phyloP scores from a whole-genome alignment of 2,113 vertebrate species.

The Thamnophis sirtalis region DNA sequence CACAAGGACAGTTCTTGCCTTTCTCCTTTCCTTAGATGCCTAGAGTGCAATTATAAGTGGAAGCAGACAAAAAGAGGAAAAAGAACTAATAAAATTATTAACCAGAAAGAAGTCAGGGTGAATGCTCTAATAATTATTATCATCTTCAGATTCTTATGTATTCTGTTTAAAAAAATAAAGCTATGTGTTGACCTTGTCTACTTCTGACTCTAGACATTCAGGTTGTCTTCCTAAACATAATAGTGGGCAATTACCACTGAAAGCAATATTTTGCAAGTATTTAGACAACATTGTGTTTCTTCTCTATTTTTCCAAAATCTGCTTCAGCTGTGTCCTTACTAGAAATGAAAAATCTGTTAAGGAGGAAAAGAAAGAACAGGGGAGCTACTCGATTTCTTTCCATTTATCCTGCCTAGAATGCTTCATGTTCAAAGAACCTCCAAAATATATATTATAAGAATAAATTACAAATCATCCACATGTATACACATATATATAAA shows the following conservation, averaged over 20 bases:
- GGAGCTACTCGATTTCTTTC: neutral
- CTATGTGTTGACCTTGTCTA: neutral
- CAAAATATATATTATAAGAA: neutral
- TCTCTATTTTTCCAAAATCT: neutral
- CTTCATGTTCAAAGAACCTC: neutral
- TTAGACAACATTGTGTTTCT: neutral
- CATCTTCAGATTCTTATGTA: neutral
- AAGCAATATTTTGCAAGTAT: neutral
- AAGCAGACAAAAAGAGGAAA: too few relatives aligned
- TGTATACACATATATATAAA: too few relatives aligned
- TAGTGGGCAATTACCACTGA: neutral
- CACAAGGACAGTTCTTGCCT: too few relatives aligned
- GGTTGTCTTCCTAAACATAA: neutral
- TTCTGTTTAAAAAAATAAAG: neutral
- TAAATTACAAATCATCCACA: neutral
- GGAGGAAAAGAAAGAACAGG: neutral
- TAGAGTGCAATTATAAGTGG: too few relatives aligned
- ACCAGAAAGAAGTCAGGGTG: too few relatives aligned
- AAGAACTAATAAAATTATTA: too few relatives aligned
- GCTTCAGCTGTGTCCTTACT: neutral
- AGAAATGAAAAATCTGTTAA: neutral
- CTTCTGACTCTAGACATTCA: neutral
- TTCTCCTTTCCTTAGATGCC: too few relatives aligned
- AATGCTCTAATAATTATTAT: too few relatives aligned
- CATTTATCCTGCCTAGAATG: neutral